Evolutionary conservation across 1,140 invertebrate species (phyloP).

Genomic region (Eubasilissa regina): DNA sequence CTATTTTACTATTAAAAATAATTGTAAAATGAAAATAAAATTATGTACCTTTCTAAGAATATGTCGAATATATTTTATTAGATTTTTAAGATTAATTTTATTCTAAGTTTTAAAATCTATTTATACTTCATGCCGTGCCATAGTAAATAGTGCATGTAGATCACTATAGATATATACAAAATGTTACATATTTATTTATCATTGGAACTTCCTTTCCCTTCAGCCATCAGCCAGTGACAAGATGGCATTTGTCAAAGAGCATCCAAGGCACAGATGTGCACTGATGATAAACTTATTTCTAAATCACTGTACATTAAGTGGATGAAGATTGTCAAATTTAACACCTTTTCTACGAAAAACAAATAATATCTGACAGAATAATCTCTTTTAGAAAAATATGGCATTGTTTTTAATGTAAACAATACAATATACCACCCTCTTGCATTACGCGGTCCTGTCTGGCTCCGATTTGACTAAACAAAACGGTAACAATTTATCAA

Average conservation of each 20-base stretch:
- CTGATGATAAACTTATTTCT: constrained; percentile 10
- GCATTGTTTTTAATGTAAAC: constrained; percentile 25
- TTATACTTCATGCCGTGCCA: too few species aligned
- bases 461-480: constrained; percentile 8
- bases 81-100: too few species aligned
- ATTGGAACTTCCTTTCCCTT: not conserved
- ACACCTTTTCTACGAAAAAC: constrained; percentile 55
- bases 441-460: not conserved
- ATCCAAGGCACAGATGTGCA: constrained; percentile 2
- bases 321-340: constrained; percentile 19
- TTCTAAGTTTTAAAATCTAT: too few species aligned
- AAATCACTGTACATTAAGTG: constrained; percentile 27
- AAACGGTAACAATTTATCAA: constrained; percentile 56
- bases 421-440: constrained; percentile 22
- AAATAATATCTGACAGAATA: constrained; percentile 45
- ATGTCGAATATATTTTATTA: too few species aligned
- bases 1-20: too few species aligned
- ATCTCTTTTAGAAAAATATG: constrained; percentile 40
- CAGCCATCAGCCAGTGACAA: not conserved
- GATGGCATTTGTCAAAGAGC: constrained; percentile 2
- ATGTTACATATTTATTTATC: too few species aligned
- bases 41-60: too few species aligned
- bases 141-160: too few species aligned
- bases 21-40: too few species aligned
- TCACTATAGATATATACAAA: too few species aligned